phyloP scores from a whole-genome alignment of 2,797 vertebrate genomes.

The Acridotheres tristis region DNA sequence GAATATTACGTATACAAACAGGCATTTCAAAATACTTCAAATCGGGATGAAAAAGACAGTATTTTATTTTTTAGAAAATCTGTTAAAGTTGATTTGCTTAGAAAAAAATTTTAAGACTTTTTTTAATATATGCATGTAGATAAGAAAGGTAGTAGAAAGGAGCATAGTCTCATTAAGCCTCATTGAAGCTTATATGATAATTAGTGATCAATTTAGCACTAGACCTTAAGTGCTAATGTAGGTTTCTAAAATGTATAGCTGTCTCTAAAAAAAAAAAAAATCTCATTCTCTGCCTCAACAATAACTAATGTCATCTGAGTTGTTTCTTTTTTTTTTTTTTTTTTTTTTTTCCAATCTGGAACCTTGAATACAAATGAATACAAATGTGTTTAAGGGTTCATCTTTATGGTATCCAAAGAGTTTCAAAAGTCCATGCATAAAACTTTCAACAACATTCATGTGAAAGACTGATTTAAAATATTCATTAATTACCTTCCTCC shows the following conservation, averaged over 20 bases:
- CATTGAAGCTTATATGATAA: background rate
- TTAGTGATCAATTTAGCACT: background rate
- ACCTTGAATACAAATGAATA: background rate
- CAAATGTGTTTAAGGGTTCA: fast-evolving
- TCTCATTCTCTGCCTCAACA: background rate
- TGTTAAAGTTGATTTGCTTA: background rate
- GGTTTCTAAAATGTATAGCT: background rate
- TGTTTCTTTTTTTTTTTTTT: background rate
- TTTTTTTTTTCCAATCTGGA: background rate
- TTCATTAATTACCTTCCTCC: background rate
- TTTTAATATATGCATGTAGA: background rate
- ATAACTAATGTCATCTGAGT: background rate
- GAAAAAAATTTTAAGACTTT: background rate
- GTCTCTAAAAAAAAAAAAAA: background rate
- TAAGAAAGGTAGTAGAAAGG: background rate
- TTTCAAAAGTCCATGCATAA: background rate
- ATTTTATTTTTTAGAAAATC: background rate
- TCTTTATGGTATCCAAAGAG: background rate
- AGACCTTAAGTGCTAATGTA: background rate
- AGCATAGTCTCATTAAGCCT: background rate
- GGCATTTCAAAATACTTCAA: background rate
- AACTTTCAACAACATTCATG: background rate
- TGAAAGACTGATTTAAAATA: background rate
- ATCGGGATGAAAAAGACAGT: fast-evolving
- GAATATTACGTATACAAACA: background rate